These are phyloP conservation scores for Pholis gunnellus DNA, from an alignment of 2,113 vertebrate genomes.

Conservation along the genomic window DNA sequence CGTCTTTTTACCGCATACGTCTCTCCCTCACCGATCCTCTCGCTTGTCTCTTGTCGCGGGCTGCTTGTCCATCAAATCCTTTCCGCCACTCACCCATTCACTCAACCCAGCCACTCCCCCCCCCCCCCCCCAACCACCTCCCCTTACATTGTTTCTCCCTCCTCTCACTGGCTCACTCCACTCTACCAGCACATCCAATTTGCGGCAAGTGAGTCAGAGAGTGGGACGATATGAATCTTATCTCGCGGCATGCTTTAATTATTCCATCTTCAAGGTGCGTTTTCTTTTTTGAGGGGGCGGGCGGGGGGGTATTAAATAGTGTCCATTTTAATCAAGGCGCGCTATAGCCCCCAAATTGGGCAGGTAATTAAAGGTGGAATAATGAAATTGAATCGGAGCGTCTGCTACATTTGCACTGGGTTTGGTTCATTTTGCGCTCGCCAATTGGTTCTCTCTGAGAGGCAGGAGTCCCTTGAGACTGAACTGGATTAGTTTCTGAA, in stretches of 20 bases:
- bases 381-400: conserved; percentile 77
- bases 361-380: conserved; percentile 81
- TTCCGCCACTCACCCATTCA: conserved; percentile 16
- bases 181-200: conserved; percentile 70
- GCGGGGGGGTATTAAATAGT: conserved; percentile 81
- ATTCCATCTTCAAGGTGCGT: conserved; percentile 82
- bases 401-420: conserved; percentile 40
- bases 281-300: conserved; percentile 53
- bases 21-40: not conserved
- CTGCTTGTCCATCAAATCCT: conserved; percentile 56
- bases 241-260: conserved; percentile 81
- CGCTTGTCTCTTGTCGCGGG: conserved; percentile 16
- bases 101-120: conserved; percentile 11
- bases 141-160: not conserved
- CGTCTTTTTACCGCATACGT: not conserved
- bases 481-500: conserved; percentile 50
- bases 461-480: conserved; percentile 15
- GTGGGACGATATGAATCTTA: conserved; percentile 83
- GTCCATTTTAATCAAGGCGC: conserved; percentile 82
- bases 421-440: conserved; percentile 38
- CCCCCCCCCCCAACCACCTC: not conserved
- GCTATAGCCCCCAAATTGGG: conserved; percentile 77
- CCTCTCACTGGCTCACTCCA: conserved; percentile 1
- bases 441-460: conserved; percentile 44
- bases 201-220: conserved; percentile 58